These are phyloP conservation scores for Elegia similella DNA, from an alignment of 2,888 invertebrate genomes.

Conservation along the genomic window DNA sequence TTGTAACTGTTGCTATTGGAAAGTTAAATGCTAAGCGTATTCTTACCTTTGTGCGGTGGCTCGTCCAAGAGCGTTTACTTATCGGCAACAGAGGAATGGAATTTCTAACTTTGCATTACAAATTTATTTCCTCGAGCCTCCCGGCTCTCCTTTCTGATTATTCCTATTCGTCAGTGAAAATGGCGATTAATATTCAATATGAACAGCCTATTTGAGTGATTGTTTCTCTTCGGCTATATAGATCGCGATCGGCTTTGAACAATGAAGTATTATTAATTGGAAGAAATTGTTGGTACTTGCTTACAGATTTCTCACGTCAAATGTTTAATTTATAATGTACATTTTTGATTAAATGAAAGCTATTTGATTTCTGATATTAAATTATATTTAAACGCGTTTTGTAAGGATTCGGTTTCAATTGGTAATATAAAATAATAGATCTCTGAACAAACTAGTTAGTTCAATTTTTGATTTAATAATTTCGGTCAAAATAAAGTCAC, in stretches of 20 bases:
- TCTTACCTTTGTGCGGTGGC: conserved; percentile 63
- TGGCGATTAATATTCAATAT: conserved; percentile 80
- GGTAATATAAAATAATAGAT: conserved; percentile 5
- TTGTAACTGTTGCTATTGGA: conserved; percentile 50
- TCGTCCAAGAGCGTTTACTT: conserved; percentile 68
- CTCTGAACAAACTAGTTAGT: neutral
- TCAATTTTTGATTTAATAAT: neutral
- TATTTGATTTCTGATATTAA: conserved; percentile 29
- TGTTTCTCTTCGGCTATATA: conserved; percentile 62
- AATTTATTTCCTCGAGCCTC: conserved; percentile 72
- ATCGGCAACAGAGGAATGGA: conserved; percentile 74
- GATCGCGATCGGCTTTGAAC: conserved; percentile 55
- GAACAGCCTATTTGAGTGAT: conserved; percentile 78
- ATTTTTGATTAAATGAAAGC: conserved; percentile 42
- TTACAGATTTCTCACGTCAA: conserved; percentile 55
- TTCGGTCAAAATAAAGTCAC: conserved; percentile 22
- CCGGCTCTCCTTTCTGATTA: conserved; percentile 68
- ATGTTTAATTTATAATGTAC: conserved; percentile 61
- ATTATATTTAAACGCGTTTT: conserved; percentile 23
- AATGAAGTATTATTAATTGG: conserved; percentile 63
- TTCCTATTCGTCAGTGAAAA: conserved; percentile 75
- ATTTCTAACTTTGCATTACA: conserved; percentile 81
- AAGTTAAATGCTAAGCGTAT: conserved; percentile 67
- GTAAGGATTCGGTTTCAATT: conserved; percentile 17
- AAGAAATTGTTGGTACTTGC: conserved; percentile 51